These are phyloP conservation scores for Zosterops hypoxanthus DNA, from an alignment of 2,113 vertebrate genomes.

Conservation along the genomic window DNA sequence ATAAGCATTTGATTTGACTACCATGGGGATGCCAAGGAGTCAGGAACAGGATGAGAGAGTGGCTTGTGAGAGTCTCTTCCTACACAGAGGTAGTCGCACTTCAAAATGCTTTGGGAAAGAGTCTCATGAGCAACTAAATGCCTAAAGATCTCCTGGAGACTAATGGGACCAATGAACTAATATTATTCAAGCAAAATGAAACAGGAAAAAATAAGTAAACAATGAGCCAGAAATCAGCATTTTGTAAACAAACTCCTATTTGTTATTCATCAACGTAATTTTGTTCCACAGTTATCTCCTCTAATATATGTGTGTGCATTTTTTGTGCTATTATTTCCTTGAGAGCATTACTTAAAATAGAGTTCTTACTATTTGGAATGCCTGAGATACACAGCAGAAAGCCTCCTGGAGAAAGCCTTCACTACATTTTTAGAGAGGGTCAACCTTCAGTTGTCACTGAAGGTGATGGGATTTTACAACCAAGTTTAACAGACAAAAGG, in stretches of 20 bases:
- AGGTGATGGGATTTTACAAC: neutral
- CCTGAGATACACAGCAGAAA: neutral
- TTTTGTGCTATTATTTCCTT: neutral
- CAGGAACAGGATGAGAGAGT: neutral
- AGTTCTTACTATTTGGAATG: neutral
- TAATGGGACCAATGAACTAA: neutral
- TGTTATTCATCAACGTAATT: slow-evolving; percentile 9
- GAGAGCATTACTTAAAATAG: neutral
- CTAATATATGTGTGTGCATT: neutral
- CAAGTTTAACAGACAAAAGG: neutral
- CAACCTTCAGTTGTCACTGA: neutral
- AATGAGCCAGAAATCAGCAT: slow-evolving; percentile 27
- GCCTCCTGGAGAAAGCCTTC: neutral
- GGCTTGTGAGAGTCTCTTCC: neutral
- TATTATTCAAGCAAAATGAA: neutral
- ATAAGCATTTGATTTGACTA: neutral
- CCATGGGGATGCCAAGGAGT: neutral
- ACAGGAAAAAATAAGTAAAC: slow-evolving; percentile 14
- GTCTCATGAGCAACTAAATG: neutral
- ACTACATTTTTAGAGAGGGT: neutral
- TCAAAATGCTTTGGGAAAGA: slow-evolving; percentile 9
- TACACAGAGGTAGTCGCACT: neutral
- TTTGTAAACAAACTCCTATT: slow-evolving; percentile 37
- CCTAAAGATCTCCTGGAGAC: neutral
- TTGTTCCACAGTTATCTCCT: neutral